phyloP scores from a whole-genome alignment of 2,113 vertebrate genomes.

The Paralichthys olivaceus region DNA sequence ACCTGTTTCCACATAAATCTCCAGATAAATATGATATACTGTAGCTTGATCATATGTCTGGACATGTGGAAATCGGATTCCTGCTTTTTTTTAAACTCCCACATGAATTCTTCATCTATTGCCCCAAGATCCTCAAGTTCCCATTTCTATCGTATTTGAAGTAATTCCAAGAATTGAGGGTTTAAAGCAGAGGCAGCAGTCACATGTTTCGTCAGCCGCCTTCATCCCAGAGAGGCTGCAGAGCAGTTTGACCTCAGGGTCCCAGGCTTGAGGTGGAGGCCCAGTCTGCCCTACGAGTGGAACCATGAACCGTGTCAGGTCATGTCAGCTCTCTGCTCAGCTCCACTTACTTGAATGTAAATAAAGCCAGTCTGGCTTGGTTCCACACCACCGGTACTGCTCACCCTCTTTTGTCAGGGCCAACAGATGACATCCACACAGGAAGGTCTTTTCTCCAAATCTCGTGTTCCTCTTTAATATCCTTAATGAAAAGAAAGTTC shows the following conservation, averaged over 20 bases:
- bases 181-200: conserved; percentile 57
- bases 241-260: conserved; percentile 68
- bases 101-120: conserved; percentile 45
- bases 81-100: conserved; percentile 29
- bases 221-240: conserved; percentile 50
- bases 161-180: conserved; percentile 55
- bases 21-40: conserved; percentile 60
- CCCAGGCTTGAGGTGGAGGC: conserved; percentile 59
- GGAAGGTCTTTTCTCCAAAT: conserved; percentile 13
- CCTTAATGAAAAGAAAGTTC: neutral
- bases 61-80: conserved; percentile 69
- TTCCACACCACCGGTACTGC: conserved; percentile 52
- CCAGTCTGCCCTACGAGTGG: conserved; percentile 60
- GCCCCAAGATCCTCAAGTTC: conserved; percentile 10
- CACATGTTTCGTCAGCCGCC: conserved; percentile 66
- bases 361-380: conserved; percentile 58
- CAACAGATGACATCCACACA: conserved; percentile 28
- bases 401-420: conserved; percentile 31
- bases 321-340: conserved; percentile 67
- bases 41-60: conserved; percentile 48
- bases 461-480: conserved; percentile 6
- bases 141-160: conserved; percentile 29
- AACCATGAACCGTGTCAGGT: conserved; percentile 73
- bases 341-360: conserved; percentile 68
- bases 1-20: conserved; percentile 80